These are phyloP conservation scores for Noctua comes DNA, from an alignment of 2,888 invertebrate species.

Conservation along the genomic window DNA sequence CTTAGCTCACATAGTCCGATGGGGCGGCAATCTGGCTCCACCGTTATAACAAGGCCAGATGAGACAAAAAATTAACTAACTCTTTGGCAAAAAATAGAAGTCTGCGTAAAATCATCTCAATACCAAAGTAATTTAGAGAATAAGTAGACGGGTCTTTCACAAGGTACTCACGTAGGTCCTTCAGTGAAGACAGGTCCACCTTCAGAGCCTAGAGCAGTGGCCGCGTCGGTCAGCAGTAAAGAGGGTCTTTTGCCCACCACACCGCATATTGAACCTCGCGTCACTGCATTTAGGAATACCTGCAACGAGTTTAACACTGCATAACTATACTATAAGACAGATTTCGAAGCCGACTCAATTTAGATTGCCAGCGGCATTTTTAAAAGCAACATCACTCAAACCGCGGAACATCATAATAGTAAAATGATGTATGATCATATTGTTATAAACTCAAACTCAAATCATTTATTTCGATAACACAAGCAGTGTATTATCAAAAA, in stretches of 20 bases:
- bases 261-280: constrained; percentile 90
- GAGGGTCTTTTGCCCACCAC: constrained; percentile 88
- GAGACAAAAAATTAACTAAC: neutral
- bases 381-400: neutral
- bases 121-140: neutral
- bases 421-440: no score
- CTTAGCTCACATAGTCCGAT: neutral
- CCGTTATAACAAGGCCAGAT: neutral
- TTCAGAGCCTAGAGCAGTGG: constrained; percentile 91
- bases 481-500: no score
- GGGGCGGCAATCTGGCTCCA: neutral
- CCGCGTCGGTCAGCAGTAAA: constrained; percentile 90
- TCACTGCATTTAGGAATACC: constrained; percentile 90
- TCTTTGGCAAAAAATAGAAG: neutral
- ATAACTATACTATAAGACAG: neutral
- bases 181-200: constrained; percentile 90
- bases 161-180: constrained; percentile 79
- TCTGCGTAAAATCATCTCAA: neutral
- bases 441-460: no score
- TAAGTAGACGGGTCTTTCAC: neutral
- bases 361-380: neutral
- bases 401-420: no score
- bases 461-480: no score
- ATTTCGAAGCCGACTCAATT: neutral
- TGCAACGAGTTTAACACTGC: constrained; percentile 60